Base-by-base conservation (phyloP, 2,888 invertebrate genomes). In the Synergus itoensis region DNA sequence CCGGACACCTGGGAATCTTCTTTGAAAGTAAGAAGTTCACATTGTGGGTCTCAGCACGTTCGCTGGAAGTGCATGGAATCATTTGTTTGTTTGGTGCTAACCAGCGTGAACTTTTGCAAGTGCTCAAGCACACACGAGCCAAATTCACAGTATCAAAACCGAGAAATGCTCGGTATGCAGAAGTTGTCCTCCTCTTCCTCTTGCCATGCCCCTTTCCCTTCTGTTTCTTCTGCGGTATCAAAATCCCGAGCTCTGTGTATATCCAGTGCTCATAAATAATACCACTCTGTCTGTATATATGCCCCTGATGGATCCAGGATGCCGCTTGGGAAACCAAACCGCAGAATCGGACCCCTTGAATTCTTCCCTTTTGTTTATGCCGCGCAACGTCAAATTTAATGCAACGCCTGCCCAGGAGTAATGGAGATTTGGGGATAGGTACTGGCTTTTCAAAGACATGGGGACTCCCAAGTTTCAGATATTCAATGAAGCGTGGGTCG, bases 241-340 rank as follows among this genome's bases (percentile, higher is more conserved):
- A 82, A 88, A 88, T 87, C 84, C 85, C 81, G 80, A 81, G 83
- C 86, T 86, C 87, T 89, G 84, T 84, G 86, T 87, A 88, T 87
- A 81, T 86, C 81, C 86, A 81, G 77, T 81, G 87, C 89, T 89
- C 91, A 89, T 91, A 91, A 91, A 91, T 91, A 91, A 91, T 90
- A 89, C 86, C 85, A 83, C 88, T 88, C 88, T 90, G 90, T 90
- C 89, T 90, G 91, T 91, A 90, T 89, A 90, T 90, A 90, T 90
- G 88, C 87, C 88, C 87, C 89, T 89, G 90, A 90, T 88, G 89
- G 88, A 90, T 90, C 86, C 88, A 88, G 88, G 88, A 89, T 89
- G 91, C 90, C 90, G 88, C 87, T 89, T 87, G 88, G 83, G 82
- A 81, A 79, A 83, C 80, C 79, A 63, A 76, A 79, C 78, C 67